phyloP scores from a whole-genome alignment of 1,140 invertebrate genomes.

The Olivierus martensii region DNA sequence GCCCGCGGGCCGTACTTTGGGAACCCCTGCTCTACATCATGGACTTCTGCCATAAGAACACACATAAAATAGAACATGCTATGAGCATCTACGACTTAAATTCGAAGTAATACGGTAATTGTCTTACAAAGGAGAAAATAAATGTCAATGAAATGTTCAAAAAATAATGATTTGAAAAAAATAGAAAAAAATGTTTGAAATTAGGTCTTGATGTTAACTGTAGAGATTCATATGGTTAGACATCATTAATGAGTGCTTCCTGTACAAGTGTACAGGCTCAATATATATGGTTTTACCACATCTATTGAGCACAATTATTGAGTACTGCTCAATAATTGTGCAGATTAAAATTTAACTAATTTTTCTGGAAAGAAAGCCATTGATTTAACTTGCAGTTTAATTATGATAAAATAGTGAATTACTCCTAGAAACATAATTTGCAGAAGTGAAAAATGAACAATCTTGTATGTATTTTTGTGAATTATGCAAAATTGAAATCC shows the following conservation, averaged over 20 bases:
- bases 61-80: too few species aligned
- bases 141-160: not conserved
- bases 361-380: constrained; percentile 49
- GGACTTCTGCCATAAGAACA: too few species aligned
- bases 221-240: constrained; percentile 58
- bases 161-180: constrained; percentile 1
- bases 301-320: too few species aligned
- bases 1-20: too few species aligned
- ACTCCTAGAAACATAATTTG: not conserved
- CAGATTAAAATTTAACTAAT: constrained; percentile 42
- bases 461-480: constrained; percentile 35
- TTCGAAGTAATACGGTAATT: too few species aligned
- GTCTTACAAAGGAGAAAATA: too few species aligned
- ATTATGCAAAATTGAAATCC: constrained; percentile 41
- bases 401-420: not conserved
- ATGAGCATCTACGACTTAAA: too few species aligned
- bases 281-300: constrained; percentile 42
- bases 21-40: too few species aligned
- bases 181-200: constrained; percentile 14
- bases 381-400: constrained; percentile 40
- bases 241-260: constrained; percentile 61
- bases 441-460: too few species aligned
- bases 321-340: constrained; percentile 44
- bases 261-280: constrained; percentile 51
- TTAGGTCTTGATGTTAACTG: constrained; percentile 39